These are phyloP conservation scores for Aleiodes sp. DNA, from an alignment of 1,140 invertebrate genomes.

Conservation along the genomic window DNA sequence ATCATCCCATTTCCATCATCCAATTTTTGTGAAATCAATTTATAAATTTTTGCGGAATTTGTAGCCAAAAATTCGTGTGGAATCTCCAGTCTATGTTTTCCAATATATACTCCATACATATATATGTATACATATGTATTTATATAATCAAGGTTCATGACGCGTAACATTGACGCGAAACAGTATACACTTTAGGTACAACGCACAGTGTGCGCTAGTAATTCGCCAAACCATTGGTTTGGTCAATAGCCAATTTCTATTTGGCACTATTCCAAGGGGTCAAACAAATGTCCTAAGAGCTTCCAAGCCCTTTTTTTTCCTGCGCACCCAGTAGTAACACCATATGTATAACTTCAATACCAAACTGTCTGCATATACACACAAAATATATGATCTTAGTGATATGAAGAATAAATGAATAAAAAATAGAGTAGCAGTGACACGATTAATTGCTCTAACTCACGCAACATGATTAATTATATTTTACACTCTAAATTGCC, in stretches of 20 bases:
- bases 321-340: not conserved
- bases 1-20: not conserved
- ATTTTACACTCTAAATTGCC: slow-evolving; percentile 18
- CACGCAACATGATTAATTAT: slow-evolving; percentile 24
- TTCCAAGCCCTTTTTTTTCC: not conserved
- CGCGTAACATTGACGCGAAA: slow-evolving; percentile 55
- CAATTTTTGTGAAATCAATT: not conserved
- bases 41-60: not conserved
- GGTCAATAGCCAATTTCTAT: slow-evolving; percentile 65
- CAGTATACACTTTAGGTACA: slow-evolving; percentile 47
- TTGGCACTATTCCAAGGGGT: slow-evolving; percentile 60
- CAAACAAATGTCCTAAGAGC: slow-evolving; percentile 51
- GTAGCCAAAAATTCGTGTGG: no score
- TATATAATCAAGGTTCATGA: slow-evolving; percentile 56
- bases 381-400: not conserved
- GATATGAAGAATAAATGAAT: slow-evolving; percentile 23
- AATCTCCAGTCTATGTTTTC: no score
- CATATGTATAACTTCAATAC: not conserved
- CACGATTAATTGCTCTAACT: slow-evolving; percentile 20
- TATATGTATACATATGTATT: not conserved
- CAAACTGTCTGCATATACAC: not conserved
- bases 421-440: slow-evolving; percentile 11
- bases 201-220: slow-evolving; percentile 43
- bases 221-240: slow-evolving; percentile 63
- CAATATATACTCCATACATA: no score